Evolutionary conservation across 2,113 vertebrate genomes (phyloP).

Genomic region (Callaeas wilsoni): DNA sequence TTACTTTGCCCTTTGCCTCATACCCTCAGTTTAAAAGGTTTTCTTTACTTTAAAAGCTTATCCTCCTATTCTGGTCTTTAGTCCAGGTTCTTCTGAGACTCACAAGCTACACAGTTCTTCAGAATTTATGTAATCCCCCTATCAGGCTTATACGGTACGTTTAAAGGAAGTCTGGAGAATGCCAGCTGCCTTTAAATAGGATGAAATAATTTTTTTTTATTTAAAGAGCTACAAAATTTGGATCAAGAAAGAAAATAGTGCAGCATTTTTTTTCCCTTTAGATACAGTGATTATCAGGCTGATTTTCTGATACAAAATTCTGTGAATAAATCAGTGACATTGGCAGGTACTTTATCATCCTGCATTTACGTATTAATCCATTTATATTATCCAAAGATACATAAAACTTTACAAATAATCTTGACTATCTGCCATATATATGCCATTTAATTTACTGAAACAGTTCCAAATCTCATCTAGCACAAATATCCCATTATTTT

Average conservation of each 20-base stretch:
- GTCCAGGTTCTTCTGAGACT: not conserved
- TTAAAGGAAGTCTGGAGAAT: not conserved
- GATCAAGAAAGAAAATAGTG: not conserved
- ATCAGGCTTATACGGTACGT: not conserved
- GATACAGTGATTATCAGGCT: not conserved
- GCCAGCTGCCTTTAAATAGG: not conserved
- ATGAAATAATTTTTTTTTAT: not conserved
- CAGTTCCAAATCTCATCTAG: not conserved
- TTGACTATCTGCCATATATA: not conserved
- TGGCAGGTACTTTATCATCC: not conserved
- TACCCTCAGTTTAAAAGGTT: not conserved
- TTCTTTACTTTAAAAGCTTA: not conserved
- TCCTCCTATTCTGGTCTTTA: not conserved
- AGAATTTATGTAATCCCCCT: not conserved
- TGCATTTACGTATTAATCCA: not conserved
- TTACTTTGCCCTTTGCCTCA: not conserved
- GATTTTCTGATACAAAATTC: not conserved
- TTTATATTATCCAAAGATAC: not conserved
- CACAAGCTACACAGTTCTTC: not conserved
- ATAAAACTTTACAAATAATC: not conserved
- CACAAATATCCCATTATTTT: not conserved
- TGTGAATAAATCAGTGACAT: not conserved
- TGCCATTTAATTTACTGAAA: not conserved
- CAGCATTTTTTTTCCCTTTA: not conserved
- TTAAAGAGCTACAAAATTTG: not conserved